phyloP scores from a whole-genome alignment of 2,797 vertebrate genomes.

The Babyrousa celebensis region DNA sequence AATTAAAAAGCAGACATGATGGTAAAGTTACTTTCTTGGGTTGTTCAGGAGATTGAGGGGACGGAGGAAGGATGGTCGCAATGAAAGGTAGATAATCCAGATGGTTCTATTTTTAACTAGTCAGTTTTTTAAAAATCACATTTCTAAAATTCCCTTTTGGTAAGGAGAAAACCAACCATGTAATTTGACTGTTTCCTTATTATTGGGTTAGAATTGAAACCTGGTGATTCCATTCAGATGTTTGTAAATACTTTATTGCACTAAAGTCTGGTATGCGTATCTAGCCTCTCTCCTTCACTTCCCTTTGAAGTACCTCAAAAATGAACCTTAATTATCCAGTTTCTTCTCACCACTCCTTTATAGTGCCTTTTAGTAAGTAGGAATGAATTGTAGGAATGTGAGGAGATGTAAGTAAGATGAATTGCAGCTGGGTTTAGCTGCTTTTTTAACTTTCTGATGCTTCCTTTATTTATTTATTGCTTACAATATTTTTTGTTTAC shows the following conservation, averaged over 20 bases:
- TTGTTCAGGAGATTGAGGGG: conserved; percentile 28
- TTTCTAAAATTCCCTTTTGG: conserved; percentile 76
- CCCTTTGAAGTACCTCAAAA: conserved; percentile 49
- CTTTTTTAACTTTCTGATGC: conserved; percentile 56
- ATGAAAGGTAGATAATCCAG: conserved; percentile 64
- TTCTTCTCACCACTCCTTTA: conserved; percentile 29
- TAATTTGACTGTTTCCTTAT: conserved; percentile 75
- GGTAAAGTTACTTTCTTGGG: conserved; percentile 65
- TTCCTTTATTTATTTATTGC: conserved; percentile 11
- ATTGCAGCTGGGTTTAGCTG: conserved; percentile 32
- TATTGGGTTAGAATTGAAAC: conserved; percentile 71
- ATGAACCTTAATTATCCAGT: background rate
- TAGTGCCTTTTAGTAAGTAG: conserved; percentile 42
- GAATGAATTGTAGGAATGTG: conserved; percentile 3
- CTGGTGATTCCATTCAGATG: conserved; percentile 66
- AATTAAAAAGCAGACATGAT: conserved; percentile 57
- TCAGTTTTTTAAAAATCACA: conserved; percentile 37
- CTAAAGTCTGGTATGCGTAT: conserved; percentile 33
- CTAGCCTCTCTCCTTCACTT: conserved; percentile 42
- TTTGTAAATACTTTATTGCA: conserved; percentile 74
- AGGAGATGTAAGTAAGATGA: background rate
- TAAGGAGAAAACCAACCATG: conserved; percentile 68
- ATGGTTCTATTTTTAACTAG: conserved; percentile 73
- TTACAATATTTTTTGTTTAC: no score
- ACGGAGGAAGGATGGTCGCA: conserved; percentile 17